Conservation (phyloP, 2,888 invertebrate genomes). For the Rotaria sp. region DNA sequence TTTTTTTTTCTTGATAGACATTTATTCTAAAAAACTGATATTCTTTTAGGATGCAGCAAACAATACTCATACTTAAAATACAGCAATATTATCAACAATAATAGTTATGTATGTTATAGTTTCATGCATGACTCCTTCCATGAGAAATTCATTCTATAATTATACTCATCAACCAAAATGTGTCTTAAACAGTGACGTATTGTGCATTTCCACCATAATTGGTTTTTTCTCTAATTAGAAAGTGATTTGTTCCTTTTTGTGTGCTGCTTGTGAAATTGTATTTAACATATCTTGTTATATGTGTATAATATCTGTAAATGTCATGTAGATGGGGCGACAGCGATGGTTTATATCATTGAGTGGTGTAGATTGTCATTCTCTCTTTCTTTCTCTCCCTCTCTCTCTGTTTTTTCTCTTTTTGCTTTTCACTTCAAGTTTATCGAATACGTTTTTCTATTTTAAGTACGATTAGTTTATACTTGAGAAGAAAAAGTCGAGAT, state of each 20-base stretch:
- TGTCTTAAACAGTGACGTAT: conserved; percentile 5
- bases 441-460: not conserved
- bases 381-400: not conserved
- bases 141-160: too few species aligned
- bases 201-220: not conserved
- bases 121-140: not conserved
- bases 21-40: not conserved
- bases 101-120: too few species aligned
- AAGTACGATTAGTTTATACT: not conserved
- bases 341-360: not conserved
- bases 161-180: not conserved
- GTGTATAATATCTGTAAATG: not conserved
- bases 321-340: not conserved
- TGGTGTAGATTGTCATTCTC: not conserved
- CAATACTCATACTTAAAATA: not conserved
- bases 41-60: not conserved
- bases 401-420: too few species aligned
- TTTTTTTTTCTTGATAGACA: not conserved
- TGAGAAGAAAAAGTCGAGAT: not conserved
- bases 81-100: not conserved
- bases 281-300: not conserved
- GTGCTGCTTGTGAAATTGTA: not conserved
- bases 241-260: not conserved
- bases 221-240: not conserved
- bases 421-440: not conserved